Evolutionary conservation across 2,797 vertebrate species (phyloP), one percentile per base, ranked within the genome.

Genomic region (Xyrichtys novacula): DNA sequence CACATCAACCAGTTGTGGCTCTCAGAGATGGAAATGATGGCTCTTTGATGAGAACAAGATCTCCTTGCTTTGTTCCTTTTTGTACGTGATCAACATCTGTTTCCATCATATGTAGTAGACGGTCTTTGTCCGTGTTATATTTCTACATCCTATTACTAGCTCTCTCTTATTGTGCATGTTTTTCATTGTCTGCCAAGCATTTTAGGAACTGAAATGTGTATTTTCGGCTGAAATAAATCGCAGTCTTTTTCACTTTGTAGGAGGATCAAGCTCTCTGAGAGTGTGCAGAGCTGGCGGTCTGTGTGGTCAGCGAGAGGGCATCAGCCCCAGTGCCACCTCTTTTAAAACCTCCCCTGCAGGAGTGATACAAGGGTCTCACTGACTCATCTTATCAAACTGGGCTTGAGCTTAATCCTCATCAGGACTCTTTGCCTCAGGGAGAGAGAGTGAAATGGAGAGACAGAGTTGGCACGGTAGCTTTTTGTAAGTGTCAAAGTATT

Each of bases 321-420:
- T 39, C 19, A 29, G 48, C 67, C 65, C 65, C 25, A 43, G 63
- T 76, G 77, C 53, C 78, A 71, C 44, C 29, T 64, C 53, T 80
- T 76, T 53, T 44, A 78, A 77, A 76, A 49, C 50, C 57, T 58
- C 44, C 58, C 52, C 60, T 39, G 54, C 52, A 78, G 54, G 43
- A 74, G 60, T 38, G 63, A 77, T 57, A 57, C 73, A 56, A 17
- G 42, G 26, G 23, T 74, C 59, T 77, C 68, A 53, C 23, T 81
- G 67, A 67, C 59, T 83, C 78, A 38, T 80, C 52, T 82, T 58
- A 78, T 78, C 81, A 81, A 76, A 85, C 57, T 26, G 38, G 17
- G 28, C 43, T 65, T 56, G 23, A 56, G 40, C 43, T 69, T 66
- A 74, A 86, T 85, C 64, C 74, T 69, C 55, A 60, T 57, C 67